A percentile compares a stretch with the other conserved stretches of the same genome.
Evolutionary conservation across 2,113 vertebrate species (phyloP).

Genomic region (Sciurus niger): DNA sequence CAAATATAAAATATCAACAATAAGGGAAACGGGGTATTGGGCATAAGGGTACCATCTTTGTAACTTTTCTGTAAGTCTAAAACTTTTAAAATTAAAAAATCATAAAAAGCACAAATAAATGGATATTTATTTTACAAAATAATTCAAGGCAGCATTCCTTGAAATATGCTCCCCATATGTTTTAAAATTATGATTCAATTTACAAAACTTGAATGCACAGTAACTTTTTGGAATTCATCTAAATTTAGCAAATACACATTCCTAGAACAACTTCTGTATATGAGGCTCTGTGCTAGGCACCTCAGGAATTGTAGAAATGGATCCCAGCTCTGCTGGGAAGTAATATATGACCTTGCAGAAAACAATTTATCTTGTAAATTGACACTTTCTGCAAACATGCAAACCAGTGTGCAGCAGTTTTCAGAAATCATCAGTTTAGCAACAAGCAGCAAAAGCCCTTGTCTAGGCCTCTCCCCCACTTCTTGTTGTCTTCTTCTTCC

Average conservation of each 20-base stretch:
- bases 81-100: not conserved
- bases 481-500: not conserved
- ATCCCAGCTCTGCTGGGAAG: not conserved
- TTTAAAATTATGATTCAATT: constrained; percentile 35
- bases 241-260: constrained; percentile 45
- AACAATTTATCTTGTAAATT: not conserved
- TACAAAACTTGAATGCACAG: constrained; percentile 1
- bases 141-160: not conserved
- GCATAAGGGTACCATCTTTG: not conserved
- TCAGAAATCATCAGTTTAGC: not conserved
- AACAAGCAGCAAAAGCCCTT: not conserved
- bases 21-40: not conserved
- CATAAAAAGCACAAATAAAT: constrained; percentile 25
- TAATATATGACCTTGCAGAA: not conserved
- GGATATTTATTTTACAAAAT: constrained; percentile 13
- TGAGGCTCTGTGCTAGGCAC: not conserved
- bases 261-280: not conserved
- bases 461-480: not conserved
- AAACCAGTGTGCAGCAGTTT: not conserved
- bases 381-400: not conserved
- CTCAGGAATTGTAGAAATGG: not conserved
- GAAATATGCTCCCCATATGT: constrained; percentile 40
- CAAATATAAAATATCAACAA: not conserved
- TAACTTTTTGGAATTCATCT: constrained; percentile 36
- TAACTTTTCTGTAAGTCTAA: constrained; percentile 30